phyloP scores from a whole-genome alignment of 2,888 invertebrate species.

The Drosophila merina region DNA sequence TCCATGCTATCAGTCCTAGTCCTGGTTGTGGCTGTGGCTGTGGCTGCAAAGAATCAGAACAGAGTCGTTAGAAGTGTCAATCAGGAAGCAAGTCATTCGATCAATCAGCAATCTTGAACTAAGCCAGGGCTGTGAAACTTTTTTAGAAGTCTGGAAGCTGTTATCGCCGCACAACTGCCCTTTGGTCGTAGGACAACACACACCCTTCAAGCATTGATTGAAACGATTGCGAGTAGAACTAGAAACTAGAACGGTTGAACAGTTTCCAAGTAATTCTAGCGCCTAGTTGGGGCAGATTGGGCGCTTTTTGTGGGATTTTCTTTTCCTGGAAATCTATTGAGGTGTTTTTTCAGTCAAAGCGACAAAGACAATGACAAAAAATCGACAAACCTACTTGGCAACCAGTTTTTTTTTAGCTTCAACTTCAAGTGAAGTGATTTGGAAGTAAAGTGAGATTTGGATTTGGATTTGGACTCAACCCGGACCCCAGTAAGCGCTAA shows the following conservation, averaged over 20 bases:
- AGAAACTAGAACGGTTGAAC: too few relatives aligned
- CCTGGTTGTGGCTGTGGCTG: neutral
- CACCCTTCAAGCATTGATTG: too few relatives aligned
- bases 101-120: constrained; percentile 59
- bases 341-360: neutral
- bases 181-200: too few relatives aligned
- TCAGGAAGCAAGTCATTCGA: constrained; percentile 47
- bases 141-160: too few relatives aligned
- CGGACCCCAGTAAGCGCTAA: too few relatives aligned
- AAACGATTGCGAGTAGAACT: too few relatives aligned
- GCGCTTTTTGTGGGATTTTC: too few relatives aligned
- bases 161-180: too few relatives aligned
- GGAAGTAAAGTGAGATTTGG: neutral
- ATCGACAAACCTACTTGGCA: constrained; percentile 1
- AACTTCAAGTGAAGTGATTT: neutral
- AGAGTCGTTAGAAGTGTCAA: constrained; percentile 39
- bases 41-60: constrained; percentile 42
- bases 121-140: constrained; percentile 5
- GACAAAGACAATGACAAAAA: neutral
- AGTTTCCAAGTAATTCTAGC: too few relatives aligned
- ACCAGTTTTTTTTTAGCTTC: neutral
- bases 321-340: neutral
- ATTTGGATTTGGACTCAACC: too few relatives aligned
- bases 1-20: constrained; percentile 69
- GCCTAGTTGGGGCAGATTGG: too few relatives aligned